phyloP scores from a whole-genome alignment of 2,797 vertebrate genomes.

The Anguilla megastoma region DNA sequence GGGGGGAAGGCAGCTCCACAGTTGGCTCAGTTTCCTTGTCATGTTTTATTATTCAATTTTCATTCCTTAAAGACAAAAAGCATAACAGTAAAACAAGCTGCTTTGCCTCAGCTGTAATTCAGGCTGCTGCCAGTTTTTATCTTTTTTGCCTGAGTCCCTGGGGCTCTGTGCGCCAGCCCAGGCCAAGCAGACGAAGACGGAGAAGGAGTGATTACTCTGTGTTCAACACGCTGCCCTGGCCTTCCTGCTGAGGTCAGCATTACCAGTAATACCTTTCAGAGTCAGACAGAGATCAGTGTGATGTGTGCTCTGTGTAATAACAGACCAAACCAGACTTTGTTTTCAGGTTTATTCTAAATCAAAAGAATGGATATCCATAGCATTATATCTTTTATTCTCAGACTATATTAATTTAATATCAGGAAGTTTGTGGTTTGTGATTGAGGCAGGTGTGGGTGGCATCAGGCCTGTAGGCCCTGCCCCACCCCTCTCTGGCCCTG shows the following conservation, averaged over 20 bases:
- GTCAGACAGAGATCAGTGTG: background rate
- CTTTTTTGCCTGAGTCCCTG: conserved; percentile 13
- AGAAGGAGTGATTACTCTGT: background rate
- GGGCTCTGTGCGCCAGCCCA: background rate
- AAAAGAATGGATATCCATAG: background rate
- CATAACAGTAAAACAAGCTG: conserved; percentile 15
- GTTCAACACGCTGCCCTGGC: background rate
- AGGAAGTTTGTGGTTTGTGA: background rate
- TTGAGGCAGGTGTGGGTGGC: background rate
- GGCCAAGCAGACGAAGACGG: background rate
- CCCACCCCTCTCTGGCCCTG: too few relatives aligned
- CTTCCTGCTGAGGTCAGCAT: background rate
- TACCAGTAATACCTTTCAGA: background rate
- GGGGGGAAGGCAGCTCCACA: background rate
- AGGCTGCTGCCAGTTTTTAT: background rate
- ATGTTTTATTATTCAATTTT: conserved; percentile 21
- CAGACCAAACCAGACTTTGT: background rate
- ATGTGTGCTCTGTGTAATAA: background rate
- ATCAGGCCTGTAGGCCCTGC: too few relatives aligned
- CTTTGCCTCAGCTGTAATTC: background rate
- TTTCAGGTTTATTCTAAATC: background rate
- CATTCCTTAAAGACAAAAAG: conserved; percentile 7
- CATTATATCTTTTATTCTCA: background rate
- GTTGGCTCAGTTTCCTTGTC: background rate
- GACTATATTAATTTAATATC: background rate